These are phyloP conservation scores for Erpornis zantholeuca DNA, from an alignment of 2,113 vertebrate genomes.

Conservation along the genomic window DNA sequence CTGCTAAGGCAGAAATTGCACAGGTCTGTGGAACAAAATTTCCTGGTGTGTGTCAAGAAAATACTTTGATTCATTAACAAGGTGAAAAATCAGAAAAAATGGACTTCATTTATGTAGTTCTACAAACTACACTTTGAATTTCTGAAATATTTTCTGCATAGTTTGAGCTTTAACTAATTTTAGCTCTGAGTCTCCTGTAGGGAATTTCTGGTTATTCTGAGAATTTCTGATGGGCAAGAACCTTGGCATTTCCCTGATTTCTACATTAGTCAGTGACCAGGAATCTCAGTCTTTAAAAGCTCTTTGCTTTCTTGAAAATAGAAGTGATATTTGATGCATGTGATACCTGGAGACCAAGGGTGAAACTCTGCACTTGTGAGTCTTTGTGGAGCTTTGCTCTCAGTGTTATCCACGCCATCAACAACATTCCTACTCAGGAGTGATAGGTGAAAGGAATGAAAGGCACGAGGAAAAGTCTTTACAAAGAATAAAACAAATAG, in stretches of 20 bases:
- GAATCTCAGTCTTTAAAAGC: neutral
- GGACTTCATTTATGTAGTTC: neutral
- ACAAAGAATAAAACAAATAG: neutral
- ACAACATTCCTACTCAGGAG: neutral
- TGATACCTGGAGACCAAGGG: neutral
- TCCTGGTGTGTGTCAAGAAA: neutral
- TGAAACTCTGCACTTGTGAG: neutral
- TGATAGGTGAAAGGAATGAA: constrained; percentile 14
- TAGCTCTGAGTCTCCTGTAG: neutral
- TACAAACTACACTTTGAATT: neutral
- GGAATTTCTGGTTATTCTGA: neutral
- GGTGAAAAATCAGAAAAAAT: neutral
- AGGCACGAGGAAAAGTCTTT: neutral
- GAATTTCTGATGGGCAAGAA: neutral
- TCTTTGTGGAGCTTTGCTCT: neutral
- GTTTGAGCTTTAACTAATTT: neutral
- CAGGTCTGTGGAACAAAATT: neutral
- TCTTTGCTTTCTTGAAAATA: neutral
- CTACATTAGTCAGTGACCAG: neutral
- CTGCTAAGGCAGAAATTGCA: neutral
- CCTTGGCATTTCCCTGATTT: neutral
- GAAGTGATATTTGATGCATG: neutral
- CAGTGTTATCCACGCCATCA: neutral
- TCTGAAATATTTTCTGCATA: neutral
- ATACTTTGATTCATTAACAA: neutral